phyloP scores from a whole-genome alignment of 2,113 vertebrate genomes.

The Carassius gibelio region DNA sequence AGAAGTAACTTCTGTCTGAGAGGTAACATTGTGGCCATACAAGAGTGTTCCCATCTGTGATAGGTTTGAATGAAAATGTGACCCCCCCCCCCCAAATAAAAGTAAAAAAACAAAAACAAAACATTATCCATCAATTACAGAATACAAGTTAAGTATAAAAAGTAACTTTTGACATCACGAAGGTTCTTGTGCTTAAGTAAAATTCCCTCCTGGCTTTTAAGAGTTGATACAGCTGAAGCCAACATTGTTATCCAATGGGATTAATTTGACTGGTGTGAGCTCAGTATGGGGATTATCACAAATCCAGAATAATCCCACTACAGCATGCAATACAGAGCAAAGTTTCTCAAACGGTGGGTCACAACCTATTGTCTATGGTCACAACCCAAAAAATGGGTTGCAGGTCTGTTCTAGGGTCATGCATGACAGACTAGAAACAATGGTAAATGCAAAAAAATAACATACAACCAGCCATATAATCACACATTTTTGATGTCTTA shows the following conservation, averaged over 20 bases:
- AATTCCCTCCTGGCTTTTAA: conserved; percentile 33
- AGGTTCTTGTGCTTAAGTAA: conserved; percentile 12
- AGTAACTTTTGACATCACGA: conserved; percentile 23
- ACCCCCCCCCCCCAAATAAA: too few relatives aligned
- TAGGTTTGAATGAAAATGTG: neutral
- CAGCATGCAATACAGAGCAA: conserved; percentile 16
- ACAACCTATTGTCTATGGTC: neutral
- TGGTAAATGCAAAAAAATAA: neutral
- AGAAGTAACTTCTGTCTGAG: neutral
- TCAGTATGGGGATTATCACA: conserved; percentile 46
- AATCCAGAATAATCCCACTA: conserved; percentile 50
- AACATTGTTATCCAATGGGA: conserved; percentile 24
- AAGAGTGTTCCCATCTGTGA: neutral
- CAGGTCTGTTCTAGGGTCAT: neutral
- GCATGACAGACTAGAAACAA: neutral
- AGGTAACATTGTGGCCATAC: conserved; percentile 11
- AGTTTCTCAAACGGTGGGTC: conserved; percentile 17
- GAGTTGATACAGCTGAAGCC: neutral
- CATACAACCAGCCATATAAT: neutral
- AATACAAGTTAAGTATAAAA: neutral
- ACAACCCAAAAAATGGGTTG: neutral
- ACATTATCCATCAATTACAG: neutral
- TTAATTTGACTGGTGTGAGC: conserved; percentile 33
- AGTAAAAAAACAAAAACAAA: too few relatives aligned
- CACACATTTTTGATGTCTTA: neutral